Percentiles rank a stretch among this genome's conserved stretches.
Conservation (phyloP, 2,113 vertebrate species). For the Nasalis larvatus region DNA sequence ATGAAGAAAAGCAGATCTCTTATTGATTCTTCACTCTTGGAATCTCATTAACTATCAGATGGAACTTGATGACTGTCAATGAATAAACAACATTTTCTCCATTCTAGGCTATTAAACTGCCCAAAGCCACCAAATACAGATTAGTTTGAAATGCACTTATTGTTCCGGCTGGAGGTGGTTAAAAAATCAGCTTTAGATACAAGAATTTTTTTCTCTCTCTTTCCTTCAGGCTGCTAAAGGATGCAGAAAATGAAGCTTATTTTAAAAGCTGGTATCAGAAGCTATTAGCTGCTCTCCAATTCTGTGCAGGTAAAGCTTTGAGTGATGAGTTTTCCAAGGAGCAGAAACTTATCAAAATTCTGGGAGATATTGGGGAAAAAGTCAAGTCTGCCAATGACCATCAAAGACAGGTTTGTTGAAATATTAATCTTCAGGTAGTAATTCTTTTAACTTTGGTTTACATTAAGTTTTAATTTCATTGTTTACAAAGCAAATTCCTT, state of each 20-base stretch:
- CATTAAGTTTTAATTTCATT: slow-evolving; percentile 45
- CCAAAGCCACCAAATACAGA: slow-evolving; percentile 62
- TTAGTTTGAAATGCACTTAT: slow-evolving; percentile 56
- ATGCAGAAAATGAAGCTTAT: slow-evolving; percentile 83
- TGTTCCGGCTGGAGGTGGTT: slow-evolving; percentile 49
- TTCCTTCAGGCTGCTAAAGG: slow-evolving; percentile 83
- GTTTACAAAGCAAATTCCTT: neutral
- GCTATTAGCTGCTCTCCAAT: slow-evolving; percentile 83
- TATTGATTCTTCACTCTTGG: slow-evolving; percentile 66
- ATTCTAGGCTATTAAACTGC: slow-evolving; percentile 53
- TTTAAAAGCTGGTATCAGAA: slow-evolving; percentile 85
- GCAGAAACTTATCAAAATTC: slow-evolving; percentile 79
- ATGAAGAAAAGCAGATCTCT: slow-evolving; percentile 58
- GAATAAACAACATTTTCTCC: slow-evolving; percentile 50
- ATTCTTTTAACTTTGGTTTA: neutral
- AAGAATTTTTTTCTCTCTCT: slow-evolving; percentile 43
- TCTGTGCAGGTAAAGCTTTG: slow-evolving; percentile 81
- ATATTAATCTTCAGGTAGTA: slow-evolving; percentile 30
- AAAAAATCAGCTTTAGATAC: slow-evolving; percentile 55
- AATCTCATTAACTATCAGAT: slow-evolving; percentile 75
- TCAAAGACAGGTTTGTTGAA: slow-evolving; percentile 82
- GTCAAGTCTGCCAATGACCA: slow-evolving; percentile 77
- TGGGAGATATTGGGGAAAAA: slow-evolving; percentile 79
- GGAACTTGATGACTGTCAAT: slow-evolving; percentile 55
- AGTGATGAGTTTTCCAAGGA: slow-evolving; percentile 84